Evolutionary conservation across 2,797 vertebrate genomes (phyloP), one percentile per base, ranked within the genome.

Genomic region (Brachyalestes nurse): DNA sequence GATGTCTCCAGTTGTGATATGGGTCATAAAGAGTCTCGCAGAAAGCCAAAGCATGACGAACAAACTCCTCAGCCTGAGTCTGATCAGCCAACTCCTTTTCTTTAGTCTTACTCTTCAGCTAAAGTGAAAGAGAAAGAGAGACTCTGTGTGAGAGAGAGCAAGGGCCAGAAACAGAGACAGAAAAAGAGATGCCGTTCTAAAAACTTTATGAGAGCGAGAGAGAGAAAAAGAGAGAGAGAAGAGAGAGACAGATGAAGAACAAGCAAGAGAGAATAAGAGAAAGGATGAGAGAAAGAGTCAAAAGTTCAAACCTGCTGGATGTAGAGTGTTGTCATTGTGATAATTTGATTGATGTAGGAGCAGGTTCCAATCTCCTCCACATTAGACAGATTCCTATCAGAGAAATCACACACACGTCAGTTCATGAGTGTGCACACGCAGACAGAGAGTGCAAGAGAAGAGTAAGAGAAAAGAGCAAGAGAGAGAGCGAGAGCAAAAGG

Each of bases 1-100:
- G 93, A 82, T 97, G 96, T 89, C 97, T 96, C 98, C 98, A 99
- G 89, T 98, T 99, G 86, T 92, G 95, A 91, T 99, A 98, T 0
- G 98, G 98, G 89, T 99, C 98, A 0, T 99, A 99, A 21, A 99
- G 96, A 90, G 96, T 97, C 94, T 99, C 97, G 77, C 98, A 99
- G 91, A 99, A 99, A 61, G 95, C 95, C 91, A 99, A 82, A 0
- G 98, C 96, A 12, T 98, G 97, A 47, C 96, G 95, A 74, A 98
- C 97, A 92, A 99, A 99, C 90, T 99, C 97, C 91, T 99, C 98
- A 0, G 97, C 94, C 49, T 96, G 93, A 0, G 96, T 96, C 90
- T 99, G 97, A 93, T 99, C 97, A 1, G 88, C 96, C 92, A 99
- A 91, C 94, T 99, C 97, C 89, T 99, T 99, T 90, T 99, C 97